Base-by-base conservation (phyloP, 2,888 invertebrate genomes). In the Thysanoteuthis rhombus region DNA sequence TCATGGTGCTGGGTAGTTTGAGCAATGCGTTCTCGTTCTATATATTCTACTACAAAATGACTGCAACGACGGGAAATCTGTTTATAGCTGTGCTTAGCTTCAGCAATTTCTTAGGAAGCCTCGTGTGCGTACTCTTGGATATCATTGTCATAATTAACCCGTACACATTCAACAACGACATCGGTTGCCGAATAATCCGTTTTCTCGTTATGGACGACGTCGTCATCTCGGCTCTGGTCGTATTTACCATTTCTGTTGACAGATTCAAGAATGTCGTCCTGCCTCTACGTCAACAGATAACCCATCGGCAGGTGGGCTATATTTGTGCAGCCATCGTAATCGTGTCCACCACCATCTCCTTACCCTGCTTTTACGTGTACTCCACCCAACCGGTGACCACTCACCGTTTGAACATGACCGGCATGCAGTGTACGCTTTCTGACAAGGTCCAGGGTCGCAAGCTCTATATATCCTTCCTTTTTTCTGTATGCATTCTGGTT, bases 241-340 rank as follows among this genome's bases (percentile, higher is more conserved):
- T 92, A 19, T 92, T 92, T 5, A 45, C 92, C 92, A 92, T 92
- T n/a, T 92, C 92, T 8, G 36, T 92, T 5, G 92, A 92, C 10
- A 42, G 92, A 3, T 92, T 92, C 92, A 92, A 92, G 45, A 92
- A 92, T 19, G 92, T 92, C n/a, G 40, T 40, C n/a, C 45, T 92
- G n/a, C 92, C 92, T 4, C 45, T 92, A 10, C 40, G 45, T 4
- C 42, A 92, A 45, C 92, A 92, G 45, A 45, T 92, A 19, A 42
- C 39, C 19, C 92, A 45, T 45, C 92, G 42, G 6, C 39, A 92
- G 25, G 92, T 92, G 10, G 92, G 92, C 0, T 6, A 45, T 10
- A n/a, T 92, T 12, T 92, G 42, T n/a, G 8, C 22, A 3, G 32
- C 19, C 19, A n/a, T 92, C 8, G 45, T 32, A 5, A 22, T 45